Conservation (phyloP, 2,888 invertebrate species). For the Myopa testacea region DNA sequence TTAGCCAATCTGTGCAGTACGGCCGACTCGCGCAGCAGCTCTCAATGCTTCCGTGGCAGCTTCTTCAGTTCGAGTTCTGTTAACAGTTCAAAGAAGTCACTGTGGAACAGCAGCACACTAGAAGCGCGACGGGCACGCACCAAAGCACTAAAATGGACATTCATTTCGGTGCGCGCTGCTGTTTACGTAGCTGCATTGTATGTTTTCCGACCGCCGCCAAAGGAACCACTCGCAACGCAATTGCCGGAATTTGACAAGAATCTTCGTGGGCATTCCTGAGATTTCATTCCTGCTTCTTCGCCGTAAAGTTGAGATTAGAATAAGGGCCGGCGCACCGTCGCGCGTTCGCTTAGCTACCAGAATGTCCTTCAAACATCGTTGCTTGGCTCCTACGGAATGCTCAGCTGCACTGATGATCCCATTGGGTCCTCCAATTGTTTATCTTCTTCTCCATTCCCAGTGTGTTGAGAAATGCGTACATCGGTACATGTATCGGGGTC, state of each 20-base stretch:
- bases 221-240: slow-evolving; percentile 49
- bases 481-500: not conserved
- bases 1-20: slow-evolving; percentile 3
- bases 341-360: not conserved
- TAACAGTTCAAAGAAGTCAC: slow-evolving; percentile 31
- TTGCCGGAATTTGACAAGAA: slow-evolving; percentile 56
- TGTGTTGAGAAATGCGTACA: not conserved
- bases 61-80: not conserved
- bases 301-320: slow-evolving; percentile 33
- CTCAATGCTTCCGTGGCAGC: slow-evolving; percentile 16
- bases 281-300: slow-evolving; percentile 44
- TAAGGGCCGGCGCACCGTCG: slow-evolving; percentile 3
- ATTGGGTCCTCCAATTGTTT: not conserved
- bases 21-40: not conserved
- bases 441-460: not conserved
- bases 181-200: slow-evolving; percentile 41
- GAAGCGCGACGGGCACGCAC: slow-evolving; percentile 49
- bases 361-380: slow-evolving; percentile 25
- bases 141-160: slow-evolving; percentile 53
- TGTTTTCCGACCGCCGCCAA: slow-evolving; percentile 52
- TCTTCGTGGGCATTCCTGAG: slow-evolving; percentile 57
- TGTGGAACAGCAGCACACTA: not conserved
- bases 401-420: slow-evolving; percentile 13
- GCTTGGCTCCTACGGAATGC: not conserved
- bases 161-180: slow-evolving; percentile 18